A percentile compares a stretch with the other conserved stretches of the same genome.
Evolutionary conservation across 2,888 invertebrate species (phyloP).

Genomic region (Ochropacha duplaris): DNA sequence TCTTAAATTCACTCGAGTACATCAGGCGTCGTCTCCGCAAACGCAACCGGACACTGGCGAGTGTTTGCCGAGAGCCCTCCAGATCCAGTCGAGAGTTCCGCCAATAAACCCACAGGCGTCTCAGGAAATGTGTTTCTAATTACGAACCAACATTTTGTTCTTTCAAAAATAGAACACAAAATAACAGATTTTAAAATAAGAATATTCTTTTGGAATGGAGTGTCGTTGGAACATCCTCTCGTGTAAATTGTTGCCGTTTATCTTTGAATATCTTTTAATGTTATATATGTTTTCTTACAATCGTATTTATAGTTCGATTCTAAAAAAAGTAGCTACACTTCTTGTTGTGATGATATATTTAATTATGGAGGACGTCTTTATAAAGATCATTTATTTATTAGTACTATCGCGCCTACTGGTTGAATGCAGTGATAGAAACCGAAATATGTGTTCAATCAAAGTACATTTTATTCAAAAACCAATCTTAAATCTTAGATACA

Average conservation of each 20-base stretch:
- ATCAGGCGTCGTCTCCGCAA: constrained; percentile 28
- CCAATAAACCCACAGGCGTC: constrained; percentile 15
- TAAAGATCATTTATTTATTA: no score
- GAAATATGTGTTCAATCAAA: no score
- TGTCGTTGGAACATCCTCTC: background rate
- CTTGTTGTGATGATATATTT: background rate
- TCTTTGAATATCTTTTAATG: background rate
- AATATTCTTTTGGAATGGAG: background rate
- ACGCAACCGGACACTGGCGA: constrained; percentile 32
- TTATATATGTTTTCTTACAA: background rate
- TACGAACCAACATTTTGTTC: background rate
- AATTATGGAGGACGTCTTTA: no score
- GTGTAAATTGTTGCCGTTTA: background rate
- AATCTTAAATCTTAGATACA: no score
- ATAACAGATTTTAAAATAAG: background rate
- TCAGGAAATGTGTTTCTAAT: constrained; percentile 1
- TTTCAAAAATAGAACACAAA: background rate
- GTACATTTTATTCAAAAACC: no score
- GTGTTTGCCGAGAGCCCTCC: constrained; percentile 16
- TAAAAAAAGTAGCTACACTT: background rate
- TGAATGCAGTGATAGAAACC: no score
- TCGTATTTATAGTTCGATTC: background rate
- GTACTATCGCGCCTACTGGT: no score
- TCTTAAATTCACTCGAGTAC: background rate
- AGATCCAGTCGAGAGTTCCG: constrained; percentile 17